Conservation (phyloP, 2,113 vertebrate species). For the Rattus norvegicus region DNA sequence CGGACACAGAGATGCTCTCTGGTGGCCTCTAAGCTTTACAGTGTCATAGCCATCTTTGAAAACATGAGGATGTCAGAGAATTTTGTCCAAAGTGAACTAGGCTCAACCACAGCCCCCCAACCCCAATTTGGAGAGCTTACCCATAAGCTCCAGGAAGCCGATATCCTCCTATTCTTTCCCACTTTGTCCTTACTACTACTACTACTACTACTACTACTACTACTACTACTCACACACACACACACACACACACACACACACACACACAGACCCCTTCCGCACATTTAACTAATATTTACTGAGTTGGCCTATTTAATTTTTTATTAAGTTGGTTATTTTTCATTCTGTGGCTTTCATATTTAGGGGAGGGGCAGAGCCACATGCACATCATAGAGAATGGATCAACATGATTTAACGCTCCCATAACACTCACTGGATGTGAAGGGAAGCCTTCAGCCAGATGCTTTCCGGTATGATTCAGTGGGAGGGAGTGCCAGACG, state of each 20-base stretch:
- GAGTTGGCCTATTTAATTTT: background rate
- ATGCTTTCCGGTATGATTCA: background rate
- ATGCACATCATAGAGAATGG: background rate
- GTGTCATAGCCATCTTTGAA: background rate
- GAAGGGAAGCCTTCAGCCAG: background rate
- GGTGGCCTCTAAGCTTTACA: background rate
- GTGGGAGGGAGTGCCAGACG: background rate
- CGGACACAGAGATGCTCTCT: background rate
- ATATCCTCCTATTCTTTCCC: background rate
- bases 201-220: too few relatives aligned
- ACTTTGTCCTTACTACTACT: background rate
- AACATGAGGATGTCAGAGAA: background rate
- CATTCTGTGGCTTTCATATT: too few relatives aligned
- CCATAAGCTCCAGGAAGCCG: background rate
- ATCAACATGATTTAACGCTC: background rate
- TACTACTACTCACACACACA: background rate
- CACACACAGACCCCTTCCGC: background rate
- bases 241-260: background rate
- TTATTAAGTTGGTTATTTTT: background rate
- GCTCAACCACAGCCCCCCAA: too few relatives aligned
- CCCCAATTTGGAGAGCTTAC: background rate
- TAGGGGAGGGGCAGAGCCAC: background rate
- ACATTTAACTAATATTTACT: background rate
- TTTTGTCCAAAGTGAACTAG: too few relatives aligned
- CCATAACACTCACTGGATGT: background rate